phyloP scores from a whole-genome alignment of 2,888 invertebrate species.

The Brachylomia viminalis region DNA sequence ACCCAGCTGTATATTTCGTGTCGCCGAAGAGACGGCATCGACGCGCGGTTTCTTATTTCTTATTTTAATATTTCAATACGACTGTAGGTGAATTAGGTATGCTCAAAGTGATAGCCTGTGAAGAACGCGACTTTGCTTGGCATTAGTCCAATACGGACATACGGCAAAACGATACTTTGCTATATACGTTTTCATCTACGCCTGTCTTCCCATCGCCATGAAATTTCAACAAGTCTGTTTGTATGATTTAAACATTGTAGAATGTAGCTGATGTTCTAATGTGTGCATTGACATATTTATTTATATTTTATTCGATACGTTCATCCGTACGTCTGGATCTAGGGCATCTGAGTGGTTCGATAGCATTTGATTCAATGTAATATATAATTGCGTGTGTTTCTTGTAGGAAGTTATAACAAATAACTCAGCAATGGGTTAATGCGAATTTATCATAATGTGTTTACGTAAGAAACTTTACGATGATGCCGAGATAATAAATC shows the following conservation, averaged over 20 bases:
- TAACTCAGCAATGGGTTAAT: constrained; percentile 72
- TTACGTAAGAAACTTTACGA: constrained; percentile 55
- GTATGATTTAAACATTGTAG: constrained; percentile 46
- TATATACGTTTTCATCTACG: constrained; percentile 65
- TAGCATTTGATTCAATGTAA: constrained; percentile 63
- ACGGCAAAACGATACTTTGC: constrained; percentile 58
- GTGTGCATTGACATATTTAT: constrained; percentile 57
- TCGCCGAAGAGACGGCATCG: constrained; percentile 40
- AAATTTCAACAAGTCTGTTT: constrained; percentile 47
- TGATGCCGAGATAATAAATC: constrained; percentile 60
- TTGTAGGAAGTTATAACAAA: constrained; percentile 53
- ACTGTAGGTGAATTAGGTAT: constrained; percentile 68
- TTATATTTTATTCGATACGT: constrained; percentile 30
- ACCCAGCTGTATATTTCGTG: constrained; percentile 48
- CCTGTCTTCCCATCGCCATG: constrained; percentile 42
- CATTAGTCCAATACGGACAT: constrained; percentile 66
- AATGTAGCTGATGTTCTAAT: constrained; percentile 41
- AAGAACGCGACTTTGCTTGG: constrained; percentile 67
- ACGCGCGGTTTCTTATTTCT: constrained; percentile 57
- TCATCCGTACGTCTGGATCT: constrained; percentile 22
- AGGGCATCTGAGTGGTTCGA: constrained; percentile 64
- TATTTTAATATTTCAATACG: constrained; percentile 70
- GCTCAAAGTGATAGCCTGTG: constrained; percentile 70
- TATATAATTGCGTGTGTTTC: constrained; percentile 29
- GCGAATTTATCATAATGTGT: constrained; percentile 56